A percentile compares a stretch with the other conserved stretches of the same genome.
phyloP scores from a whole-genome alignment of 2,888 invertebrate genomes.

The Sympetrum striolatum region DNA sequence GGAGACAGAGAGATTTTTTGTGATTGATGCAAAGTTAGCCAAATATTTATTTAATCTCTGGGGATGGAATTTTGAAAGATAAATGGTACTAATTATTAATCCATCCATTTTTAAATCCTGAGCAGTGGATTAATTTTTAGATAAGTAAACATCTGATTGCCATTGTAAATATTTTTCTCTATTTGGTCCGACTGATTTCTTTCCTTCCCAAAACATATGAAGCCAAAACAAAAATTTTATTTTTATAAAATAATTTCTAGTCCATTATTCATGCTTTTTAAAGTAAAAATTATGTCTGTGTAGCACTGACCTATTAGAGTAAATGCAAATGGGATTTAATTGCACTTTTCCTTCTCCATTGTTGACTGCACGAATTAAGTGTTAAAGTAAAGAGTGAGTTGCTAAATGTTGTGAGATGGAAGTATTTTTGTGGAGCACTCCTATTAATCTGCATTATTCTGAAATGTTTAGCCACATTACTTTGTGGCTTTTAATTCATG shows the following conservation, averaged over 20 bases:
- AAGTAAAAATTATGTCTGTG: not conserved
- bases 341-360: not conserved
- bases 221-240: not conserved
- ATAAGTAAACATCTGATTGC: not conserved
- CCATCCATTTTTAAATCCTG: not conserved
- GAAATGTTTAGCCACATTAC: not conserved
- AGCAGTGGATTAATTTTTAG: not conserved
- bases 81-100: not conserved
- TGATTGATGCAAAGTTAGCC: not conserved
- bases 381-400: not conserved
- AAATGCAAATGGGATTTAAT: not conserved
- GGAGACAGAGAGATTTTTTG: not conserved
- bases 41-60: not conserved
- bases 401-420: not conserved
- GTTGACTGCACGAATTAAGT: not conserved
- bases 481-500: not conserved
- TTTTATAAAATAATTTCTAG: constrained; percentile 23
- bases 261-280: not conserved
- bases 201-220: no score
- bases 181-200: no score
- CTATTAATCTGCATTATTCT: not conserved
- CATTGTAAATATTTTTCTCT: not conserved
- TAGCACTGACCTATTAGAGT: not conserved
- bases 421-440: not conserved
- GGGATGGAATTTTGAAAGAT: not conserved